Base-by-base conservation (phyloP, 2,113 vertebrate species). In the Oryzias melastigma region DNA sequence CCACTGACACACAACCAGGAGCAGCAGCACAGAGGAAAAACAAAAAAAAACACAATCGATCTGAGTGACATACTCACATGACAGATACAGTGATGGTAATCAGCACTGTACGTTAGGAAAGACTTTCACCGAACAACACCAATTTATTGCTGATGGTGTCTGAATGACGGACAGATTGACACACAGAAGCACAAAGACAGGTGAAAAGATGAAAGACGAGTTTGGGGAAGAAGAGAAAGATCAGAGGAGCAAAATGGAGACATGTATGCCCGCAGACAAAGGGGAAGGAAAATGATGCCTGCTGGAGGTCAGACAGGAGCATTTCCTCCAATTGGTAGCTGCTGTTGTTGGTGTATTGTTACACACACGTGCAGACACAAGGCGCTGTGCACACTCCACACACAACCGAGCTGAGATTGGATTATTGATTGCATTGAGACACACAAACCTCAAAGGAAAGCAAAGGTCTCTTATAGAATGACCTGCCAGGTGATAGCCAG, bases 81-180 rank as follows among this genome's bases (percentile, higher is more conserved):
- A 88, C 88, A 85, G 83, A 88, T 75, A 82, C 82, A 79, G 75
- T 81, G 83, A 81, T 82, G 70, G 72, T 82, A 79, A 89, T 87
- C 88, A 87, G 70, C 20, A 6, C 41, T 65, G 67, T 80, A 85
- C 58, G 75, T 61, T 81, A 71, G 79, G 77, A 75, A 62, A 77
- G 72, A 68, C 27, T 69, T 78, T 83, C 54, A 50, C 14, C 52
- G 65, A 71, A 73, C 60, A 54, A 40, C 68, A 77, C 81, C 83
- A 76, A 82, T 86, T 84, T 82, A 80, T 81, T 69, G 76, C 62
- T 16, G 65, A n/a, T 62, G 57, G 58, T 61, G 68, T 60, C 43
- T 24, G 67, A 69, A 27, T 77, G 86, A 84, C 53, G 29, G 84
- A 85, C 72, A 73, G 79, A 82, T 63, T 19, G 67, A 68, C 68